Evolutionary conservation across 1,140 invertebrate genomes (phyloP), one percentile per base, ranked within the genome.

Genomic region (Panagrolaimus sp.): DNA sequence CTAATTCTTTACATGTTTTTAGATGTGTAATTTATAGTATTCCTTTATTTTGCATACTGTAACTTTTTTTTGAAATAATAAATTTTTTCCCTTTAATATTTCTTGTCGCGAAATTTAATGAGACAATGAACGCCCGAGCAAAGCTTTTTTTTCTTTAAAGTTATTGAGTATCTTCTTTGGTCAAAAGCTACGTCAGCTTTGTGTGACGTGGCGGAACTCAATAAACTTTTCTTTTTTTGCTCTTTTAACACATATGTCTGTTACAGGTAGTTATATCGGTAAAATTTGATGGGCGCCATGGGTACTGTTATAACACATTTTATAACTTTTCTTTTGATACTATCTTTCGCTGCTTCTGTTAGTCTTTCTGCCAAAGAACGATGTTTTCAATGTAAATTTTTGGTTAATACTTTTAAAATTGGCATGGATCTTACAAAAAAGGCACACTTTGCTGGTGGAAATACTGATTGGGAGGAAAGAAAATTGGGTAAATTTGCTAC

Each of bases 391-490:
- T 95, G 92, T 82, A 89, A 87, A 82, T 82, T 88, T 71, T 87
- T 93, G 51, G 87, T 89, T 4, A 87, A 89, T 53, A 92, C 91
- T 27, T 93, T 94, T 79, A 88, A 89, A 81, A 88, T 89, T 83
- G 89, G 89, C 84, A 83, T 98, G 69, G 89, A 92, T 69, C 88
- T 88, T 78, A 98, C 94, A 0, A 87, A 89, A 31, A 88, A 91
- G 80, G 91, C 90, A 25, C 93, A 95, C 84, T 96, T 91, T 86
- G 94, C 93, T 79, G 94, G 94, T 43, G 94, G 94, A 11, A 94
- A 98, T 84, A 90, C 92, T 1, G 92, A 91, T 44, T 98, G 94
- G 93, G 94, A 98, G 83, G 92, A 96, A 83, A 90, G 92, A 78
- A 92, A 92, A 74, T 85, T 93, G 70, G 89, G 89, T 67, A 89